Evolutionary conservation across 2,888 invertebrate species (phyloP).

Genomic region (Agelastica alni): DNA sequence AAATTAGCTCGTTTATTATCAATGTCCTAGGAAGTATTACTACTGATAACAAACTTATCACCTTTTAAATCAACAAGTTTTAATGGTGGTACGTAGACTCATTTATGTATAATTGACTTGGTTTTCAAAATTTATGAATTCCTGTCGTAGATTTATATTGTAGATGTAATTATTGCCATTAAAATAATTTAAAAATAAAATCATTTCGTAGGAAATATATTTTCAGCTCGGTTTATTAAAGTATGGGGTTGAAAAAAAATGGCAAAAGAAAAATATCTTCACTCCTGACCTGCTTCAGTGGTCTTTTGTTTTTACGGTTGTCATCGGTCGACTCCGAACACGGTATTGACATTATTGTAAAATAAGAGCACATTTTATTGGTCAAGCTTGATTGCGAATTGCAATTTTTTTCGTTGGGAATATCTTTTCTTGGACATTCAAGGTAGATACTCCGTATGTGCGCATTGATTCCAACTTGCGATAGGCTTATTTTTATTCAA

Average conservation of each 20-base stretch:
- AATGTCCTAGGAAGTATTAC: too few species aligned
- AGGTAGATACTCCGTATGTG: constrained; percentile 28
- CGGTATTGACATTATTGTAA: constrained; percentile 36
- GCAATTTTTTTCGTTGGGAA: constrained; percentile 33
- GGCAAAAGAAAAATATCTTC: too few species aligned
- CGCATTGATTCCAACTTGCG: constrained; percentile 23
- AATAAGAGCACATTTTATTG: constrained; percentile 40
- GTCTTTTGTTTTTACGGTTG: constrained; percentile 31
- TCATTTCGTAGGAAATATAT: not conserved
- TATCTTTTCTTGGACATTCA: constrained; percentile 25
- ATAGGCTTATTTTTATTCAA: constrained; percentile 24
- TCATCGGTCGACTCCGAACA: constrained; percentile 27
- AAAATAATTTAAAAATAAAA: not conserved
- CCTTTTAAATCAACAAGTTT: too few species aligned
- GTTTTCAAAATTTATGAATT: too few species aligned
- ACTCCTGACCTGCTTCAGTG: constrained; percentile 15
- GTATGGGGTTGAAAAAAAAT: too few species aligned
- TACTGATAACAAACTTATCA: too few species aligned
- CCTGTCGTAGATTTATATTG: too few species aligned
- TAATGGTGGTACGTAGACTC: too few species aligned
- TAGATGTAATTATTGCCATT: too few species aligned
- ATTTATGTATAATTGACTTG: too few species aligned
- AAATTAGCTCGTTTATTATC: too few species aligned
- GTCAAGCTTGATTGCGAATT: constrained; percentile 34
- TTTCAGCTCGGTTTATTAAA: too few species aligned